phyloP scores from a whole-genome alignment of 2,888 invertebrate species.

The Caenorhabditis sinica region DNA sequence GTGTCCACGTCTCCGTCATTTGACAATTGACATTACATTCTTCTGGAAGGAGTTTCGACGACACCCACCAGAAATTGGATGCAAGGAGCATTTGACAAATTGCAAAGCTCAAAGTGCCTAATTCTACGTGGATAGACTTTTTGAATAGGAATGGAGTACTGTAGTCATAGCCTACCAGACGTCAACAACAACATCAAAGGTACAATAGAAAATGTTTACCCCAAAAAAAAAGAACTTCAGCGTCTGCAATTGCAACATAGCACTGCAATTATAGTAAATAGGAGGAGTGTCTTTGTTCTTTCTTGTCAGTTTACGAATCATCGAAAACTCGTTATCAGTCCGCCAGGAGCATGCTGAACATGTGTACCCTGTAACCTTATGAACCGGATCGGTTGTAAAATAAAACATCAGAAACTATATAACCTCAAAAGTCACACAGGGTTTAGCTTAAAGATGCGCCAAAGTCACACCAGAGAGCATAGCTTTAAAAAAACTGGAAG shows the following conservation, averaged over 20 bases:
- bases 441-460: neutral
- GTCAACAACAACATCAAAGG: no score
- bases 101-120: neutral
- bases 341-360: conserved; percentile 16
- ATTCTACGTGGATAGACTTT: no score
- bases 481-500: no score
- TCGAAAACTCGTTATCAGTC: conserved; percentile 33
- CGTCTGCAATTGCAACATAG: neutral
- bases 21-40: conserved; percentile 21
- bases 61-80: no score
- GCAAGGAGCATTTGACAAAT: conserved; percentile 12
- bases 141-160: no score
- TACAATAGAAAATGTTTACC: no score
- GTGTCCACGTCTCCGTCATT: conserved; percentile 19
- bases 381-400: neutral
- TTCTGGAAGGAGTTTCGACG: no score
- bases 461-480: no score
- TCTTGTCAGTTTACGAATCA: conserved; percentile 24
- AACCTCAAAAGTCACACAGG: neutral
- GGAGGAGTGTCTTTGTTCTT: conserved; percentile 22
- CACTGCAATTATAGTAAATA: conserved; percentile 8
- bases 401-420: conserved; percentile 29
- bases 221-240: neutral
- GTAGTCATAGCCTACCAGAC: no score
- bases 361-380: conserved; percentile 28